Evolutionary conservation across 2,797 vertebrate genomes (phyloP), one percentile per base, ranked within the genome.

Genomic region (Lycodopsis pacificus): DNA sequence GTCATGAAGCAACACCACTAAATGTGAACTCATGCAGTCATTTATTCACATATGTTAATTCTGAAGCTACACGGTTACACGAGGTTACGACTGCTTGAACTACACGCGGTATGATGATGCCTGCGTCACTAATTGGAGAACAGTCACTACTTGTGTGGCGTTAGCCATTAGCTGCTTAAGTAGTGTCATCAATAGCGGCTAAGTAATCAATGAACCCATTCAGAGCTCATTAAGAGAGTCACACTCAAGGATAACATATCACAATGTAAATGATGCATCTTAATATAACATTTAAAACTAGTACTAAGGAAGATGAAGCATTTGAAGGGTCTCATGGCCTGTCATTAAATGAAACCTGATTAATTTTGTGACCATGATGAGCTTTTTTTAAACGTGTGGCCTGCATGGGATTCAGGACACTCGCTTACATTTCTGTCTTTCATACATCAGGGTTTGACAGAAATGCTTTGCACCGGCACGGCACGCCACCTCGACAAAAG

Each of bases 121-220:
- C 53, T 3, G 58, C 76, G 81, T 80, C 76, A 71, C 85, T 89
- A 91, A 94, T 94, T 93, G 92, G 79, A 78, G 77, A 88, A 73
- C 79, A 91, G 83, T 81, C 85, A 72, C 73, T 49, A 58, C 72
- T 77, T 74, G 65, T 83, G 84, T 88, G 76, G 57, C 80, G 84
- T 91, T 90, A 89, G 90, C 82, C 78, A 82, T 78, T 84, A 54
- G 73, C 83, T 78, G 78, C 86, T 88, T 93, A 91, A 94, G 92
- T 91, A 85, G 90, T 85, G 76, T 88, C 88, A 92, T 93, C 91
- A 91, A 95, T 95, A 92, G 85, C 67, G 84, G 84, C 81, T 89
- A 81, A 79, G 81, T 92, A 93, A 96, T 96, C 95, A 94, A 95
- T 96, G 88, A 82, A 64, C 68, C 87, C 81, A 91, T 93, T 95